Conservation (phyloP, 2,113 vertebrate species). For the Vicugna pacos region DNA sequence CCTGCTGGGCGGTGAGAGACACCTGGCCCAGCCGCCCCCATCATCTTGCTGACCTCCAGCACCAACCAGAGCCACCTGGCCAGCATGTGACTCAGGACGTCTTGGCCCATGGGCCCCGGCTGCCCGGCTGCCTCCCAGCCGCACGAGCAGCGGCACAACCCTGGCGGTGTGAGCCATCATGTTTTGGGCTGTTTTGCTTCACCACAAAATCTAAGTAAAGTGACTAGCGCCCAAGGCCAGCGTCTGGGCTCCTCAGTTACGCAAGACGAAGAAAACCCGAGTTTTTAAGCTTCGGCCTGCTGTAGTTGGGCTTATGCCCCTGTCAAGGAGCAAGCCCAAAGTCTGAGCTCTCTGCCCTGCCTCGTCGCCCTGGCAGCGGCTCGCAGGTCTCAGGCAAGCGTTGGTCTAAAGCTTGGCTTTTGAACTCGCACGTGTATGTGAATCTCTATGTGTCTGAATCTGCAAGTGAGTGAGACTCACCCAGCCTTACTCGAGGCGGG, state of each 20-base stretch:
- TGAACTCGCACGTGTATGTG: background rate
- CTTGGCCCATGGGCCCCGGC: background rate
- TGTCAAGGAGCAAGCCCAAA: background rate
- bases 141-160: rapidly evolving
- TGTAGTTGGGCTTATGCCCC: background rate
- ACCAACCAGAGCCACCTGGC: background rate
- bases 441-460: rapidly evolving
- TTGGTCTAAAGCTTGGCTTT: background rate
- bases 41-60: background rate
- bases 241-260: background rate
- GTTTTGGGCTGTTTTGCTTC: background rate
- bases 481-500: background rate
- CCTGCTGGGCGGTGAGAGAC: too few relatives aligned
- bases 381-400: background rate
- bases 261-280: background rate
- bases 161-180: background rate
- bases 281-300: background rate
- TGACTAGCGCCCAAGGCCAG: background rate
- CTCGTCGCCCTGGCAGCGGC: background rate
- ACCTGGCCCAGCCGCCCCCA: background rate
- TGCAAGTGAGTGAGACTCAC: background rate
- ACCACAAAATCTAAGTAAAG: background rate
- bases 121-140: background rate
- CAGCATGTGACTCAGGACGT: rapidly evolving
- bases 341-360: background rate